phyloP scores from a whole-genome alignment of 2,888 invertebrate genomes.

The Mechanitis messenoides region DNA sequence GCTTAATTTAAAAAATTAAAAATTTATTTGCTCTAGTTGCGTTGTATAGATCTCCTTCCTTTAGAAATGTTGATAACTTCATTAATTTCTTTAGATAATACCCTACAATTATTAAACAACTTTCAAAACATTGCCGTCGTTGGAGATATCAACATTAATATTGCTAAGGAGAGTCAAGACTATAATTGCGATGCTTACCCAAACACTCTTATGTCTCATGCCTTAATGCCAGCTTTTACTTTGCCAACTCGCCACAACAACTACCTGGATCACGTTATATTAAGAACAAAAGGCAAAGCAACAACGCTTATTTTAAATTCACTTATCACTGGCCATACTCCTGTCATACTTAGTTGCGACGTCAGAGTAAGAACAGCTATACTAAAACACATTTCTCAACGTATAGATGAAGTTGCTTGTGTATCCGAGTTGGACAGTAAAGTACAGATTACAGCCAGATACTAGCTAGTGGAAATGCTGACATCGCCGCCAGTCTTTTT shows the following conservation, averaged over 20 bases:
- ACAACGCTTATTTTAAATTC: slow-evolving; percentile 4
- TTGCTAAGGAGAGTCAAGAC: slow-evolving; percentile 6
- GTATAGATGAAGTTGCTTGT: neutral
- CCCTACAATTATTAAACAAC: slow-evolving; percentile 2
- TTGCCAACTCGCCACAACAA: slow-evolving; percentile 19
- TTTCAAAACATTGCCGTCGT: slow-evolving; percentile 12
- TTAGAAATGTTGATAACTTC: slow-evolving; percentile 8
- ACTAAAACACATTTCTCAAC: too few relatives aligned
- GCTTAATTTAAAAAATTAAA: slow-evolving; percentile 1
- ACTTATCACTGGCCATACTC: neutral
- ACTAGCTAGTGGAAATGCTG: too few relatives aligned
- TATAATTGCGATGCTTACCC: slow-evolving; percentile 3
- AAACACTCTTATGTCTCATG: slow-evolving; percentile 7
- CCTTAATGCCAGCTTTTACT: slow-evolving; percentile 9
- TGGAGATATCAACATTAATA: slow-evolving; percentile 27
- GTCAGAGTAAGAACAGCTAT: neutral
- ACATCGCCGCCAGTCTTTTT: too few relatives aligned
- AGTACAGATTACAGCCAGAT: too few relatives aligned
- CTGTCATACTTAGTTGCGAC: neutral
- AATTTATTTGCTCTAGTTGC: slow-evolving; percentile 5
- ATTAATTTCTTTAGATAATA: neutral
- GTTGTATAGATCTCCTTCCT: slow-evolving; percentile 9
- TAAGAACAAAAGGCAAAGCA: slow-evolving; percentile 10
- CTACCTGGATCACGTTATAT: slow-evolving; percentile 28
- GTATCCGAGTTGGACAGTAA: neutral